Evolutionary conservation across 2,113 vertebrate genomes (phyloP), one percentile per base, ranked within the genome.

Genomic region (Sterna hirundo): DNA sequence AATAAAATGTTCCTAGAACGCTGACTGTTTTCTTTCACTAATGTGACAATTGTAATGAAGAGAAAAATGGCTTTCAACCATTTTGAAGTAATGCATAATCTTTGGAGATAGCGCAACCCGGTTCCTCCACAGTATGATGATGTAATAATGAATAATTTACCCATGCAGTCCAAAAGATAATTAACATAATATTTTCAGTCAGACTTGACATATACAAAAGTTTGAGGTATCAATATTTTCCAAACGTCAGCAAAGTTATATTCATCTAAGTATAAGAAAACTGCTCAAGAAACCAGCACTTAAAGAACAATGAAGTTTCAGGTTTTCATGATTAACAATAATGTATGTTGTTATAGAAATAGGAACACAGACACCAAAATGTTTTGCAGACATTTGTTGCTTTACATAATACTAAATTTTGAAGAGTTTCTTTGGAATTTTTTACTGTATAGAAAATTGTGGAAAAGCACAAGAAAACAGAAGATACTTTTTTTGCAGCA

Each of bases 1-100:
- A 96, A 91, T 76, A 78, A 92, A 94, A 92, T 64, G 38, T 60
- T 82, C 21, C 55, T 87, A 42, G 78, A 95, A 96, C 88, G 55
- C 47, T 85, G 74, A 47, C 44, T 82, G 46, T 44, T 93, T 87
- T 69, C 40, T 90, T 92, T 90, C 46, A 62, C 26, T 93, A 93
- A 92, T 76, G 81, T 83, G 71, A 64, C 49, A 76, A 80, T 19
- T 70, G 23, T n/a, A 85, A 76, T 15, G 15, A 85, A 69, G 89
- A 90, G 16, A 92, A 25, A 82, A 91, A 75, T 42, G 17, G 23
- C 19, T 94, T 92, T 82, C 52, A 84, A 91, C 25, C 6, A 57
- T 78, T 88, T 93, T 78, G 68, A 86, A 25, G 44, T 29, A 81
- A 84, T n/a, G 32, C 13, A 36, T 80, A 61, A 70, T 34, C 65